These are phyloP conservation scores for Opisthocomus hoazin DNA, from an alignment of 2,113 vertebrate species.

Conservation along the genomic window DNA sequence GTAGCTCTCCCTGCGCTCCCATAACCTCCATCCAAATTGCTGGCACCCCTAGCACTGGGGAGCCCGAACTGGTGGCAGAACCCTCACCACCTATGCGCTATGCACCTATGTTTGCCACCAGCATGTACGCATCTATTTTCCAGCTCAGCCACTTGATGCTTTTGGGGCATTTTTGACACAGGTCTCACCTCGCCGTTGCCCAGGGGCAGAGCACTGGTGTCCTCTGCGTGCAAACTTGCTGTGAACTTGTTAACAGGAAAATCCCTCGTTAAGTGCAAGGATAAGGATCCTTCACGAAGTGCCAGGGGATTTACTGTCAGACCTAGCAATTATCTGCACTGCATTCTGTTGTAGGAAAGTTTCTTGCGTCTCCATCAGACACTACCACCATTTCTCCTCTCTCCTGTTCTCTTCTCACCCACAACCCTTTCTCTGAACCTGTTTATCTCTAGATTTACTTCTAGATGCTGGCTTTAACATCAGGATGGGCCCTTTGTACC, in stretches of 20 bases:
- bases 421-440: not conserved
- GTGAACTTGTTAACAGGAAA: not conserved
- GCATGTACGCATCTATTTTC: fast-evolving
- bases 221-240: not conserved
- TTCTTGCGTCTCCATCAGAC: fast-evolving
- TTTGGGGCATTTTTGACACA: not conserved
- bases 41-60: not conserved
- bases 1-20: too few relatives aligned
- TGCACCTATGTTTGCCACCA: not conserved
- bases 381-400: not conserved
- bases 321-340: not conserved
- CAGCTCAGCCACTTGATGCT: not conserved
- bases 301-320: not conserved
- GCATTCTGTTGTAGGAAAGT: not conserved
- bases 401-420: not conserved
- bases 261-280: not conserved
- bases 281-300: not conserved
- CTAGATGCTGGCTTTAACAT: not conserved
- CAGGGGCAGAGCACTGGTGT: not conserved
- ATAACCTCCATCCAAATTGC: not conserved
- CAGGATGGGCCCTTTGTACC: not conserved
- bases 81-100: not conserved
- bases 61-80: not conserved
- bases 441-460: not conserved
- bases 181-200: fast-evolving